Evolutionary conservation across 2,797 vertebrate genomes (phyloP).

Genomic region (Acrocephalus scirpaceus): DNA sequence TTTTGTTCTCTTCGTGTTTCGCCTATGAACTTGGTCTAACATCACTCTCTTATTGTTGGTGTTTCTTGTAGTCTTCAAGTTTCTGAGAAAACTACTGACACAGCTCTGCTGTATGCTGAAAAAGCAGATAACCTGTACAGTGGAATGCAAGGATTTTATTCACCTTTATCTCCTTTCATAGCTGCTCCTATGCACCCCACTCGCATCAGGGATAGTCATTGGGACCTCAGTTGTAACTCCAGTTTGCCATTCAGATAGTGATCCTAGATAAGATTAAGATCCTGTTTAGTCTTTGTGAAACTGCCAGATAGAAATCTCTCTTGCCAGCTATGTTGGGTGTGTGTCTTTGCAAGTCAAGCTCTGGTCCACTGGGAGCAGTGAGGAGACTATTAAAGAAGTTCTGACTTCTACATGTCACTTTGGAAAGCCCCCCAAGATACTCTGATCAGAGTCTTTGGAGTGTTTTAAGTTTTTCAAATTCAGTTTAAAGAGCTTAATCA

Average conservation of each 20-base stretch:
- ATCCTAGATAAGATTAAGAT: not conserved
- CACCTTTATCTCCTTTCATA: not conserved
- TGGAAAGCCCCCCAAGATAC: conserved; percentile 23
- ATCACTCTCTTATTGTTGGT: not conserved
- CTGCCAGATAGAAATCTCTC: not conserved
- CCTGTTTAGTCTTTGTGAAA: not conserved
- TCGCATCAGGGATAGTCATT: not conserved
- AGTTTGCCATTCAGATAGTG: not conserved
- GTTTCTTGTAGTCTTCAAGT: not conserved
- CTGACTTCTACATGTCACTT: conserved; percentile 19
- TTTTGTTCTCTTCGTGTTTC: conserved; percentile 20
- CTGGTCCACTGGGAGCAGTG: not conserved
- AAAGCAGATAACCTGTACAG: not conserved
- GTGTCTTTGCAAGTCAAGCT: conserved; percentile 1
- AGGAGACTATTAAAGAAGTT: conserved; percentile 11
- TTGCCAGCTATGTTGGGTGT: not conserved
- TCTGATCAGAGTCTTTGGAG: conserved; percentile 23
- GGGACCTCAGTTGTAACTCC: not conserved
- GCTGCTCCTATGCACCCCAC: not conserved
- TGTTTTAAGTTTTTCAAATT: conserved; percentile 41
- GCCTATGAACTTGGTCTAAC: not conserved
- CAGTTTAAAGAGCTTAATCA: conserved; percentile 57
- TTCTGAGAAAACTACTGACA: not conserved
- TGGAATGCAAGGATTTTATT: not conserved
- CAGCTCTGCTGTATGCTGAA: not conserved